Conservation (phyloP, 2,797 vertebrate species). For the Graptemys geographica region DNA sequence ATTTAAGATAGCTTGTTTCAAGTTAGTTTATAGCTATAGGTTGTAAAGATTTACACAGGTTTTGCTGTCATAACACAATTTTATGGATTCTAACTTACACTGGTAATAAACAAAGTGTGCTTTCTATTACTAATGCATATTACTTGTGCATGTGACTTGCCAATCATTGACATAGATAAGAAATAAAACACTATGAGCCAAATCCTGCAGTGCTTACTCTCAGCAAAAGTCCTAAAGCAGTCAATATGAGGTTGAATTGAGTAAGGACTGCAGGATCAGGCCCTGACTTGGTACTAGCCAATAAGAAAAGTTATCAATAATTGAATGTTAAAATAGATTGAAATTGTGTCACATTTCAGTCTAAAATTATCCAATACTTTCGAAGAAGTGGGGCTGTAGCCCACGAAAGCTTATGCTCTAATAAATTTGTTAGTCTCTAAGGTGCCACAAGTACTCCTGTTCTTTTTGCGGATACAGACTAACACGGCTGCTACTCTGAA, state of each 20-base stretch:
- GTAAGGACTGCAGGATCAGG: not conserved
- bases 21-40: conserved; percentile 61
- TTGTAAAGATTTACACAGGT: conserved; percentile 34
- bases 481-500: too few species aligned
- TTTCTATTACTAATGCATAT: conserved; percentile 15
- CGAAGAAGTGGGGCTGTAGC: not conserved
- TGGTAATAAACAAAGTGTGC: conserved; percentile 35
- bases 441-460: too few species aligned
- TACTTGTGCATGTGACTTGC: conserved; percentile 25
- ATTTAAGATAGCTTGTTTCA: conserved; percentile 61
- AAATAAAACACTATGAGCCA: conserved; percentile 64
- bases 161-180: conserved; percentile 60
- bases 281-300: conserved; percentile 31
- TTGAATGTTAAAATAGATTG: conserved; percentile 44
- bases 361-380: conserved; percentile 45
- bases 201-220: conserved; percentile 55
- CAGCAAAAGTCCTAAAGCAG: conserved; percentile 54
- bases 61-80: conserved; percentile 42
- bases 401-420: too few species aligned
- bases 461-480: too few species aligned
- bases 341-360: conserved; percentile 41
- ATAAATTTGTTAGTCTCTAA: too few species aligned
- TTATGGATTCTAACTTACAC: conserved; percentile 18
- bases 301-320: conserved; percentile 42
- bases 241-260: not conserved